These are phyloP conservation scores for Diaprepes abbreviatus DNA, from an alignment of 2,888 invertebrate species.

Conservation along the genomic window DNA sequence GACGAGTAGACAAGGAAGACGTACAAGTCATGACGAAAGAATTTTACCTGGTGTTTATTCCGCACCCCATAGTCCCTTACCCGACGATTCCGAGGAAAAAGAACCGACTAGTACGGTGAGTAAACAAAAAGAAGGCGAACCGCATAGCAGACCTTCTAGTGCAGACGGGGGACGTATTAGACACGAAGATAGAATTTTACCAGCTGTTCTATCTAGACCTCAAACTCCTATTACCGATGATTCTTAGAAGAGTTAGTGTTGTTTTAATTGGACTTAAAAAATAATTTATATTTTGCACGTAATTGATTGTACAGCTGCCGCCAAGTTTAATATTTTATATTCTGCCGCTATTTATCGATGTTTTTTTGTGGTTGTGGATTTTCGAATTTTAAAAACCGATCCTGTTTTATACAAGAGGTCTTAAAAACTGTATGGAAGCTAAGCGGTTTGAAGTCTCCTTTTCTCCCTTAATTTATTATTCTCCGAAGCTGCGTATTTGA, in stretches of 20 bases:
- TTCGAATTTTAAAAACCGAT: too few relatives aligned
- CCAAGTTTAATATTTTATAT: too few relatives aligned
- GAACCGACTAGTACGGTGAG: neutral
- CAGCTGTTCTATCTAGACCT: constrained; percentile 46
- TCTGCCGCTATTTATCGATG: too few relatives aligned
- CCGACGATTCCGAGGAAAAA: neutral
- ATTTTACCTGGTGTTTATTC: constrained; percentile 48
- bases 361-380: too few relatives aligned
- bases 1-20: constrained; percentile 33
- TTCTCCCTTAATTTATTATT: too few relatives aligned
- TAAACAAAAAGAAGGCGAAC: neutral
- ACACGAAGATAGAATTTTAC: constrained; percentile 49
- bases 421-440: too few relatives aligned
- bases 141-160: constrained; percentile 36
- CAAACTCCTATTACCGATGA: constrained; percentile 42
- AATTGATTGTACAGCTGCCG: too few relatives aligned
- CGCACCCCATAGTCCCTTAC: constrained; percentile 47
- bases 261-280: constrained; percentile 4
- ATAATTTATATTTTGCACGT: neutral
- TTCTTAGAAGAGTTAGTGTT: neutral
- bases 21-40: constrained; percentile 48
- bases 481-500: too few relatives aligned
- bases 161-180: constrained; percentile 26
- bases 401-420: too few relatives aligned
- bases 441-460: too few relatives aligned